These are phyloP conservation scores for Jacana jacana DNA, from an alignment of 2,113 vertebrate species.

Conservation along the genomic window DNA sequence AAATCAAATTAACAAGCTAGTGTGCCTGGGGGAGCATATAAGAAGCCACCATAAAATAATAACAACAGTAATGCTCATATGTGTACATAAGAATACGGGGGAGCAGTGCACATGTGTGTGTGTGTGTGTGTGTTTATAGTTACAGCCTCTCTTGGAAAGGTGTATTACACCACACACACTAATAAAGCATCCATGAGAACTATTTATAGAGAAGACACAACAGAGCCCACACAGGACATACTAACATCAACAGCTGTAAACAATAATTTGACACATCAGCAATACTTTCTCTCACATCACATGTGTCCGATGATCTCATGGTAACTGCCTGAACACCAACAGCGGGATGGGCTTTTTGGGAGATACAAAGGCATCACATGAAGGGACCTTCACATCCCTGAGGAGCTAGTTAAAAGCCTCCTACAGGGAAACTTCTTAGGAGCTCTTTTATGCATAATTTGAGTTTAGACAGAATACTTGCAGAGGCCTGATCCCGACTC, in stretches of 20 bases:
- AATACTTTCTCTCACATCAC: not conserved
- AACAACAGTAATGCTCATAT: not conserved
- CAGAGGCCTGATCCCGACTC: not conserved
- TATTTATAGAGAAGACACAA: not conserved
- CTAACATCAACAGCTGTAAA: not conserved
- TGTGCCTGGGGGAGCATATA: not conserved
- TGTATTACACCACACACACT: not conserved
- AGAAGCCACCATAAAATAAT: constrained; percentile 7
- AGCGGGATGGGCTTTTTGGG: not conserved
- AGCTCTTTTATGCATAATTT: not conserved
- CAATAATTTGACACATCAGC: not conserved
- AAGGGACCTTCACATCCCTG: not conserved
- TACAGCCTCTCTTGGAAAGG: not conserved
- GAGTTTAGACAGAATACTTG: not conserved
- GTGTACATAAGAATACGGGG: not conserved
- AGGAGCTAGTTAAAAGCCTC: not conserved
- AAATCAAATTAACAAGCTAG: constrained; percentile 33
- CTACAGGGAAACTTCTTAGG: not conserved
- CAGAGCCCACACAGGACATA: not conserved
- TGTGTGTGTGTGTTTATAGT: not conserved
- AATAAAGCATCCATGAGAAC: not conserved
- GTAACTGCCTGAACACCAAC: not conserved
- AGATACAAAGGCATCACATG: not conserved
- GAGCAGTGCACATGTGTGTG: too few species aligned
- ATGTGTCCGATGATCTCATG: not conserved